A percentile compares a stretch with the other conserved stretches of the same genome.
phyloP scores from a whole-genome alignment of 2,888 invertebrate genomes.

The Alloplasta piceator region DNA sequence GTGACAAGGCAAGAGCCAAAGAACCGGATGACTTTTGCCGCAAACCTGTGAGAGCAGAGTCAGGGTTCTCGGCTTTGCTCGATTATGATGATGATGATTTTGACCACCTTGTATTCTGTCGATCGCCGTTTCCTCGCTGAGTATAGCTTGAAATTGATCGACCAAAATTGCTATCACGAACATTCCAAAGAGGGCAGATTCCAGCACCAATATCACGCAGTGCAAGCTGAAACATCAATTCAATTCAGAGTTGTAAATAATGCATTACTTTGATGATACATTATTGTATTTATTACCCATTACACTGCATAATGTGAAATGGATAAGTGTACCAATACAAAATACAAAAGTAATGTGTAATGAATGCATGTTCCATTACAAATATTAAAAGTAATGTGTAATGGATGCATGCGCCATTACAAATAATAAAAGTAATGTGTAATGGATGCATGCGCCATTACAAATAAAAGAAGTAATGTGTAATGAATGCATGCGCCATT shows the following conservation, averaged over 20 bases:
- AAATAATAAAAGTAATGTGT: too few relatives aligned
- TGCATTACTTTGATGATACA: too few relatives aligned
- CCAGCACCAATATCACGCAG: constrained; percentile 91
- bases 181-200: constrained; percentile 93
- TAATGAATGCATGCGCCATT: too few relatives aligned
- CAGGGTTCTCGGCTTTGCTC: constrained; percentile 86
- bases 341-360: too few relatives aligned
- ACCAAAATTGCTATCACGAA: constrained; percentile 94
- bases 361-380: too few relatives aligned
- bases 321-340: too few relatives aligned
- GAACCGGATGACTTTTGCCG: constrained; percentile 88
- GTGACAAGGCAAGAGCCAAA: constrained; percentile 90
- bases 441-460: too few relatives aligned
- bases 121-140: constrained; percentile 93
- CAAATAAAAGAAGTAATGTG: too few relatives aligned
- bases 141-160: constrained; percentile 93
- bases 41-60: constrained; percentile 91
- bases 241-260: neutral
- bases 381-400: too few relatives aligned
- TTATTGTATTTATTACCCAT: too few relatives aligned
- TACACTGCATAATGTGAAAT: too few relatives aligned
- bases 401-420: too few relatives aligned
- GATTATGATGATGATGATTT: constrained; percentile 85
- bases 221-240: constrained; percentile 88
- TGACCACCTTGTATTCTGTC: constrained; percentile 90